Conservation (phyloP, 2,113 vertebrate genomes). For the Microcebus lehilahytsara region DNA sequence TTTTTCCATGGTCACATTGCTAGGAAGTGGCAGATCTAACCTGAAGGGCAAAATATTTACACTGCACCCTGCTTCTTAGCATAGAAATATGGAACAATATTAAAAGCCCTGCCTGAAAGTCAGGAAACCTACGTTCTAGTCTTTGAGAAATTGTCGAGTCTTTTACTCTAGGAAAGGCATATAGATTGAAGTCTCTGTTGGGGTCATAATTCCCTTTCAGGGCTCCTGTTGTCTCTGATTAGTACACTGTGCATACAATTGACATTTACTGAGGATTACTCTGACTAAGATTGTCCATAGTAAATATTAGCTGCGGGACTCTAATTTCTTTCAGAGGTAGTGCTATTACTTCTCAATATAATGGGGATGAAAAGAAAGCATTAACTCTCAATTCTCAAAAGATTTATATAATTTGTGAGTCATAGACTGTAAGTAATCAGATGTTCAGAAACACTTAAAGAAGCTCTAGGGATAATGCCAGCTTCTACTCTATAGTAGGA, state of each 20-base stretch:
- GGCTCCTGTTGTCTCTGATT: conserved; percentile 6
- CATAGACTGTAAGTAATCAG: conserved; percentile 53
- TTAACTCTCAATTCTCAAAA: conserved; percentile 48
- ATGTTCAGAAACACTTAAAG: conserved; percentile 47
- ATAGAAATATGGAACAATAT: neutral
- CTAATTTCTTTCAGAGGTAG: conserved; percentile 39
- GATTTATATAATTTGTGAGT: conserved; percentile 60
- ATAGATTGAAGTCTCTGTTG: neutral
- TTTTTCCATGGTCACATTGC: neutral
- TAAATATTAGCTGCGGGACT: conserved; percentile 22
- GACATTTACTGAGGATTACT: conserved; percentile 47
- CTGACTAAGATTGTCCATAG: neutral
- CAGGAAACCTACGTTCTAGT: neutral
- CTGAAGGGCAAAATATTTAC: neutral
- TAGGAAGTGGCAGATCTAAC: neutral
- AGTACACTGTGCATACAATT: neutral
- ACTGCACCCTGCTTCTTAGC: neutral
- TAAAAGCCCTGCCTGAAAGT: neutral
- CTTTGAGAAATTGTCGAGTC: neutral
- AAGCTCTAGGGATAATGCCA: neutral
- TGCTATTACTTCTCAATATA: conserved; percentile 50
- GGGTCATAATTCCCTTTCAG: neutral
- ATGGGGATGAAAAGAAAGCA: conserved; percentile 29
- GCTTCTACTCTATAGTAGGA: neutral
- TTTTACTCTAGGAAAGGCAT: neutral